Evolutionary conservation across 2,888 invertebrate species (phyloP), one percentile per base, ranked within the genome.

Genomic region (Iphiclides podalirius): DNA sequence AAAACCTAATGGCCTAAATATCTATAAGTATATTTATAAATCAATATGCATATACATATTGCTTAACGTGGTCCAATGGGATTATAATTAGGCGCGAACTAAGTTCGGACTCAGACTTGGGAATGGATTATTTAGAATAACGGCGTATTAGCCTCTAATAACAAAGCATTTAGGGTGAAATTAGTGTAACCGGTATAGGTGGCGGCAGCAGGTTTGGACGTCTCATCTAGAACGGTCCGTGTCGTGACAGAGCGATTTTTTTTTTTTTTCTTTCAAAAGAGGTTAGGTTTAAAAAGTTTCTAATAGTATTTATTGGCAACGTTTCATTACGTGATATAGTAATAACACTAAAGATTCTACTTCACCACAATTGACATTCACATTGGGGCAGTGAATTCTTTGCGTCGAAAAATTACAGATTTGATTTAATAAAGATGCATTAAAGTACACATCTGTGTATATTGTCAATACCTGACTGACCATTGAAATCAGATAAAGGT

Each of bases 31-130:
- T 82, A 82, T 77, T 66, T 31, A 11, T 31, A 31, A 31, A 31
- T n/a, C 12, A 31, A 31, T 31, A 77, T 77, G 79, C 77, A 79
- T 74, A 79, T 67, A 80, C 59, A 74, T 72, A 86, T 87, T 87
- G 87, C 86, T 87, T 85, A 83, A 76, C 72, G 67, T 88, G 87
- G 86, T 88, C 86, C 87, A 69, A 83, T 81, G 80, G 82, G 78
- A 73, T 78, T 73, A 75, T 67, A 67, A 66, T 73, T 77, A 81
- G 75, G 72, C 68, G 60, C 72, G 63, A 75, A 72, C 70, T 77
- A 72, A 73, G 56, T 55, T 64, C 62, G 64, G 62, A 55, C 53
- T 66, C 61, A 67, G 66, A 67, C 67, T 74, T 66, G 65, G 64
- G 60, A 52, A 56, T 55, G 57, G 52, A 47, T 51, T 35, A 46